These are phyloP conservation scores for Palythoa grandis DNA, from an alignment of 92 coral and sea anemone species.

Conservation along the genomic window DNA sequence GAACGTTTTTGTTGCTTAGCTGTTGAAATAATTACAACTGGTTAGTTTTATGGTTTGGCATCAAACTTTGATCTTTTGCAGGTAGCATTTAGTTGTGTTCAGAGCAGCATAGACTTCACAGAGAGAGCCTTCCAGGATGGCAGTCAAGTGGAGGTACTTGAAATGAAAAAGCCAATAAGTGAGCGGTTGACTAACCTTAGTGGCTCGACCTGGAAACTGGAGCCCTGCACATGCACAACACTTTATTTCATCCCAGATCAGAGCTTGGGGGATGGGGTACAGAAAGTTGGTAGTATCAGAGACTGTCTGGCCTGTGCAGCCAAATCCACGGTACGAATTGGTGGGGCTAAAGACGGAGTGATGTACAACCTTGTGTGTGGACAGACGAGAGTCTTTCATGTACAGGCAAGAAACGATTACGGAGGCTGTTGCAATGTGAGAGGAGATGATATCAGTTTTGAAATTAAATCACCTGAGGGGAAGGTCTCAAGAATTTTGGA, in stretches of 20 bases:
- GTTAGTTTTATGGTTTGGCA: too few relatives aligned
- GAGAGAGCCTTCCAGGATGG: slow-evolving; percentile 45
- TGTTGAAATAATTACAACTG: too few relatives aligned
- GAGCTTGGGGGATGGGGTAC: not conserved
- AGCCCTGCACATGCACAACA: slow-evolving; percentile 9
- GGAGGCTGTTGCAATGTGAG: not conserved
- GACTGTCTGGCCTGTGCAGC: slow-evolving; percentile 1
- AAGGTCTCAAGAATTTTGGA: not conserved
- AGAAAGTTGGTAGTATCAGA: slow-evolving; percentile 1
- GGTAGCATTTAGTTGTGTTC: slow-evolving; percentile 21
- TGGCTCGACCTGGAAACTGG: slow-evolving; percentile 17
- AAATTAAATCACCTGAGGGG: not conserved
- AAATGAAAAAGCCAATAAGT: slow-evolving; percentile 29
- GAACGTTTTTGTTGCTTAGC: too few relatives aligned
- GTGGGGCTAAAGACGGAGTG: slow-evolving; percentile 22
- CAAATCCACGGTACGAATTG: slow-evolving; percentile 25
- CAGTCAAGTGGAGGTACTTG: slow-evolving; percentile 46
- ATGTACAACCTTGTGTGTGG: slow-evolving; percentile 30
- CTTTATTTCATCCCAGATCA: slow-evolving; percentile 4
- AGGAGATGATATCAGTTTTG: not conserved
- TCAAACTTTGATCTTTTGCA: not conserved
- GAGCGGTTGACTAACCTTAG: slow-evolving; percentile 15
- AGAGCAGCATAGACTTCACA: slow-evolving; percentile 31
- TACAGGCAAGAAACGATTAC: slow-evolving; percentile 3
- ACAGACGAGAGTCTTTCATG: slow-evolving; percentile 13